Base-by-base conservation (phyloP, 2,888 invertebrate species). In the Leptodirus hochenwartii region DNA sequence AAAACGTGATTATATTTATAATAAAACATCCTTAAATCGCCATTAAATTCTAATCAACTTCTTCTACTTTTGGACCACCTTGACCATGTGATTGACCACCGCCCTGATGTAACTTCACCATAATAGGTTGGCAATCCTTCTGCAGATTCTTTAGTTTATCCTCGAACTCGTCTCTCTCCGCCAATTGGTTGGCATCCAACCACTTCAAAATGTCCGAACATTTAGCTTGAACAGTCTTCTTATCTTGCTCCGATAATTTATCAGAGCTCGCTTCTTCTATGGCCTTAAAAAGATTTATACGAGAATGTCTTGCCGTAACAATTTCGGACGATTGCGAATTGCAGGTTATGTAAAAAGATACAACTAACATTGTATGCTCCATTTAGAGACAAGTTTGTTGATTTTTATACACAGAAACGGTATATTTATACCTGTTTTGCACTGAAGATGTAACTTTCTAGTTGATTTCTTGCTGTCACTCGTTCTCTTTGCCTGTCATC, bases 141-240 rank as follows among this genome's bases (percentile, higher is more conserved):
- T 85, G 81, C 12, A 79, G 58, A 29, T 77, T 72, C 45, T 79
- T 74, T 41, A 85, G 54, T 43, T 73, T 78, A 39, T 74, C 66
- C 29, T 85, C 81, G 39, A 73, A 71, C 41, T 85, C 84, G 5
- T 71, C 70, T 42, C 74, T 75, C 29, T 77, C 73, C 4, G 85
- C 87, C 25, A 81, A 57, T 2, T 69, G 65, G 47, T 87, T 84
- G 13, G 58, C 54, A 42, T 90, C 90, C 20, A 90, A 55, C 88
- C 88, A 90, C 8, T 63, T 57, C 32, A 85, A 60, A 33, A 76
- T 71, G 9, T 69, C 67, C 13, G 64, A 59, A 46, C 80, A 80
- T 47, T 76, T 76, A 10, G 66, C 66, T 4, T 63, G 50, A 0
- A 82, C 76, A 9, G 59, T 50, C 27, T 67, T 64, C 44, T 77